These are phyloP conservation scores for Macrobrachium rosenbergii DNA, from an alignment of 1,140 invertebrate species.

Conservation along the genomic window DNA sequence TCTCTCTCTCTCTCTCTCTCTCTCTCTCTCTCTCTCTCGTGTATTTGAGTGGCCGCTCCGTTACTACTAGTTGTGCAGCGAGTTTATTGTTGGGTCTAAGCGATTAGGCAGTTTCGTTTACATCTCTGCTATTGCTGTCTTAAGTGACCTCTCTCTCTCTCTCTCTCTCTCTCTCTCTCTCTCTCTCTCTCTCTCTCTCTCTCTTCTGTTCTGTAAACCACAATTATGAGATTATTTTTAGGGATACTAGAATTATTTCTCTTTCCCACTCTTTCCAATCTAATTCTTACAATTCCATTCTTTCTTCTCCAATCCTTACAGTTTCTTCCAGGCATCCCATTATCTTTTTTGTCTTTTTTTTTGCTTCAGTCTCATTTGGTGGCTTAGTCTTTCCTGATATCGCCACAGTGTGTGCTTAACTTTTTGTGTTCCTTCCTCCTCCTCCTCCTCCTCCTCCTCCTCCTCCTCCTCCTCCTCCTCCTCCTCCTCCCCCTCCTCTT, in stretches of 20 bases:
- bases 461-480: too few species aligned
- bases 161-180: constrained; percentile 20
- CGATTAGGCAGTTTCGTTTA: too few species aligned
- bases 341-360: neutral
- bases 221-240: neutral
- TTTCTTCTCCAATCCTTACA: neutral
- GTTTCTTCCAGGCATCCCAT: neutral
- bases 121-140: too few species aligned
- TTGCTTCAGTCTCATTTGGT: too few species aligned
- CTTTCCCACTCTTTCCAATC: neutral
- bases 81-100: too few species aligned
- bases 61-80: too few species aligned
- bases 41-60: neutral
- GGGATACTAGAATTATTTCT: too few species aligned
- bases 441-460: too few species aligned
- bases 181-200: neutral
- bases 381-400: too few species aligned
- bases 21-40: neutral
- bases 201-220: neutral
- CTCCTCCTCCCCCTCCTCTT: too few species aligned
- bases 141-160: neutral
- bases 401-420: too few species aligned
- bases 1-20: neutral
- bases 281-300: neutral
- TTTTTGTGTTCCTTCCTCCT: too few species aligned